Base-by-base conservation (phyloP, 2,113 vertebrate species). In the Nothobranchius furzeri region DNA sequence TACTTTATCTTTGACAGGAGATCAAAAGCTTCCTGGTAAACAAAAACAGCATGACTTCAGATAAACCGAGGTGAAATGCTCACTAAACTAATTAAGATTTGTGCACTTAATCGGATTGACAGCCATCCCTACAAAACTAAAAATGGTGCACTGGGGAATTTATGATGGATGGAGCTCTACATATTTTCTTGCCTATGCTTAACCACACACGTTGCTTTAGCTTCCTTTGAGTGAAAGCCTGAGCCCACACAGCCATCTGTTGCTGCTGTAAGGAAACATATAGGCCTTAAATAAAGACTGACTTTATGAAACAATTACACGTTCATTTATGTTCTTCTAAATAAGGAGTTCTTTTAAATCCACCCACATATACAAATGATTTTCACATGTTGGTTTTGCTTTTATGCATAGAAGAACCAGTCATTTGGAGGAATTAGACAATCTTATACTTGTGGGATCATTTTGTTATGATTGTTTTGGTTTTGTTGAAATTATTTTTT, bases 161-260 rank as follows among this genome's bases (percentile, higher is more conserved):
- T 53, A 20, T 46, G 36, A 55, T 6, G 12, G 17, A 24, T 12
- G 55, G 10, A 37, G 36, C 55, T 68, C 55, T 35, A 15, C 46
- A 63, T 81, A 66, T 58, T 43, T 10, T 10, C 30, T 63, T 1
- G 1, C 36, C 14, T 40, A 37, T 65, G 17, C 20, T 25, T 69
- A 46, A 49, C n/a, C 4, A 40, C 37, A 36, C 58, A 55, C 36
- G 45, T 17, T 65, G 35, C 9, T 45, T 58, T 17, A 17, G 6
- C 49, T 43, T 53, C 30, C 49, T 65, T 63, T 68, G 46, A 71
- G 66, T 63, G 36, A 60, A 60, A 72, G 60, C 69, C 68, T 67
- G 70, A 81, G 68, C 82, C 72, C 74, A 82, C 78, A 76, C 69
- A 79, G 25, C 78, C 81, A 84, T 84, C 78, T 85, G 83, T 55